These are phyloP conservation scores for Cyprinodon diabolis DNA, from an alignment of 2,797 vertebrate genomes.

Conservation along the genomic window DNA sequence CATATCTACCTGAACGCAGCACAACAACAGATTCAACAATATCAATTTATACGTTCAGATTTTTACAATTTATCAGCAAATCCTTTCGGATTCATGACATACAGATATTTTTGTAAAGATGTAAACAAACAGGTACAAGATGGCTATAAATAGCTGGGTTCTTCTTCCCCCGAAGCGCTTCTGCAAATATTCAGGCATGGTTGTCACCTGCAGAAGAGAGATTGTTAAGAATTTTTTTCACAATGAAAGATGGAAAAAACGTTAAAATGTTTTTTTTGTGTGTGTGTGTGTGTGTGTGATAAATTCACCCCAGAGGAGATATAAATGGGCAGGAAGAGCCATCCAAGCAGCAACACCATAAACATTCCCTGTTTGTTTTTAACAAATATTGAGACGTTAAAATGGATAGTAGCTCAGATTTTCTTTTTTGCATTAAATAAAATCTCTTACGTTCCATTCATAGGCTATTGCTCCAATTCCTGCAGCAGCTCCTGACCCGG, in stretches of 20 bases:
- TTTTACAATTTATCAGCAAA: neutral
- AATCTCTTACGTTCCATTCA: conserved; percentile 90
- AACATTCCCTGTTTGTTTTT: conserved; percentile 87
- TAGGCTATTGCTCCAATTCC: conserved; percentile 90
- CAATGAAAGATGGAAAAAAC: neutral
- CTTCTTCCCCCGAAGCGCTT: conserved; percentile 90
- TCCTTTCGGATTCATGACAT: conserved; percentile 41
- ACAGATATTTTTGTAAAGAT: conserved; percentile 99
- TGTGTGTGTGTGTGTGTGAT: neutral
- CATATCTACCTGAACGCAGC: conserved; percentile 88
- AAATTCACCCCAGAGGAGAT: conserved; percentile 88
- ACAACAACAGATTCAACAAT: neutral
- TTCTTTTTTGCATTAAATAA: neutral
- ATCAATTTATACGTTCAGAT: neutral
- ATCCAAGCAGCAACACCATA: conserved; percentile 89
- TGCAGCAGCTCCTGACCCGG: conserved; percentile 91
- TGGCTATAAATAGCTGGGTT: conserved; percentile 88
- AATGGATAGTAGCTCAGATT: neutral
- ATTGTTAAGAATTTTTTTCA: neutral
- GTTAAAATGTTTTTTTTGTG: neutral
- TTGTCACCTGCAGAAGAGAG: conserved; percentile 87
- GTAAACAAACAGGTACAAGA: conserved; percentile 95
- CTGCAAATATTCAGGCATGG: conserved; percentile 94
- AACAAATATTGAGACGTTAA: neutral
- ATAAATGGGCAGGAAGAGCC: conserved; percentile 97